A percentile compares a stretch with the other conserved stretches of the same genome.
Conservation (phyloP, 2,888 invertebrate species). For the Mesochorus sp. region DNA sequence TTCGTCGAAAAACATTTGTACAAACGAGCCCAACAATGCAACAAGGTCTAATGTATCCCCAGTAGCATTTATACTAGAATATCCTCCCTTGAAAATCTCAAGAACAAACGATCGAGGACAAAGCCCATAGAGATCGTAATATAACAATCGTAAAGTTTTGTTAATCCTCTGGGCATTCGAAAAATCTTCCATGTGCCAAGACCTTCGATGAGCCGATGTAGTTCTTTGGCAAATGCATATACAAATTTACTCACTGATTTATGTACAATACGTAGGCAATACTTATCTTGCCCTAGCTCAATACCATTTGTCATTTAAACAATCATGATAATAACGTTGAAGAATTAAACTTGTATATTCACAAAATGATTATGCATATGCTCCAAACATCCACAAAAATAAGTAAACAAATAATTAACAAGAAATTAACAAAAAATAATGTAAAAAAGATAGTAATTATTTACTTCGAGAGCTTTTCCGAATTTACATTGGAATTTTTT, state of each 20-base stretch:
- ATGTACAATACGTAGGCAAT: not conserved
- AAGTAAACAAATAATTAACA: not conserved
- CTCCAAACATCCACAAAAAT: not conserved
- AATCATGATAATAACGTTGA: not conserved
- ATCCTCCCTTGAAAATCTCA: conserved; percentile 14
- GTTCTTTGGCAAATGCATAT: not conserved
- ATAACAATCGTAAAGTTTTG: conserved; percentile 39
- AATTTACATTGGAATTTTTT: too few species aligned
- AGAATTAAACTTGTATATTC: not conserved
- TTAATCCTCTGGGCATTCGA: conserved; percentile 37
- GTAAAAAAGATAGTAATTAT: too few species aligned
- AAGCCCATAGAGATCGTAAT: conserved; percentile 9
- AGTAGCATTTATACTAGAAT: not conserved
- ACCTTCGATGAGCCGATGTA: conserved; percentile 30
- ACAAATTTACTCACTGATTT: conserved; percentile 2
- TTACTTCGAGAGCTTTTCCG: not conserved
- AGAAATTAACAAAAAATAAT: not conserved
- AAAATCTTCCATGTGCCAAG: conserved; percentile 51
- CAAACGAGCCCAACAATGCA: not conserved
- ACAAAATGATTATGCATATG: not conserved
- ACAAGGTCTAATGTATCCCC: not conserved
- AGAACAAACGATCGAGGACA: conserved; percentile 24
- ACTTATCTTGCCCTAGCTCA: not conserved
- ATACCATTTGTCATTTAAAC: not conserved
- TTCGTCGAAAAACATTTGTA: not conserved